Base-by-base conservation (phyloP, 2,888 invertebrate genomes). In the Brenthis daphne region DNA sequence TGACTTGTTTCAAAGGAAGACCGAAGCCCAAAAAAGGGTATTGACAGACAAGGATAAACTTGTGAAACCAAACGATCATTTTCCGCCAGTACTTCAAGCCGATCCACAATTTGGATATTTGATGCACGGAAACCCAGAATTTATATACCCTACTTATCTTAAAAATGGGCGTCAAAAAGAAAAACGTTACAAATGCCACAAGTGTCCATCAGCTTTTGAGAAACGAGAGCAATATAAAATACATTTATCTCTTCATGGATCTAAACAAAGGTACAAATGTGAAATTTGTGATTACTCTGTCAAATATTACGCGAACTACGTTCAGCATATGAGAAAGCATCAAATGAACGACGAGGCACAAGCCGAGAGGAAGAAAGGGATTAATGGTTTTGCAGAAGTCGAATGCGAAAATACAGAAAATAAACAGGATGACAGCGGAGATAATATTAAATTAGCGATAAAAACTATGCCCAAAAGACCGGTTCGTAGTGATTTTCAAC, bases 121-220 rank as follows among this genome's bases (percentile, higher is more conserved):
- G 50, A 95, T 95, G 94, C 94, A 95, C 73, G 96, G 96, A 5
- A 96, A 96, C 85, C 96, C 96, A 0, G 95, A 96, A 75, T 96
- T 96, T 78, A 94, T 95, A 65, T 96, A 96, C 80, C 96, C 96
- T 1, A 95, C 95, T 0, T 95, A 95, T 75, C 80, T 96, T 68
- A 95, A 96, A 83, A 96, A 96, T 80, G 96, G 96, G 0, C 93
- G 95, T 4, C 90, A 95, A 79, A 96, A 96, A 82, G 96, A 96
- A 81, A 96, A 96, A 81, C 94, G 96, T 5, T 96, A 96, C 86
- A 96, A 96, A 85, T 97, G 97, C 83, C 95, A 95, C 78, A 96
- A 97, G 86, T 97, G 97, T 82, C 97, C 98, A 0, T 97, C 97
- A 57, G 96, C 97, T 0, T 97, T 97, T 85, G 96, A 97, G 79